A percentile compares a stretch with the other conserved stretches of the same genome.
phyloP scores from a whole-genome alignment of 2,888 invertebrate genomes.

The Allacma fusca region DNA sequence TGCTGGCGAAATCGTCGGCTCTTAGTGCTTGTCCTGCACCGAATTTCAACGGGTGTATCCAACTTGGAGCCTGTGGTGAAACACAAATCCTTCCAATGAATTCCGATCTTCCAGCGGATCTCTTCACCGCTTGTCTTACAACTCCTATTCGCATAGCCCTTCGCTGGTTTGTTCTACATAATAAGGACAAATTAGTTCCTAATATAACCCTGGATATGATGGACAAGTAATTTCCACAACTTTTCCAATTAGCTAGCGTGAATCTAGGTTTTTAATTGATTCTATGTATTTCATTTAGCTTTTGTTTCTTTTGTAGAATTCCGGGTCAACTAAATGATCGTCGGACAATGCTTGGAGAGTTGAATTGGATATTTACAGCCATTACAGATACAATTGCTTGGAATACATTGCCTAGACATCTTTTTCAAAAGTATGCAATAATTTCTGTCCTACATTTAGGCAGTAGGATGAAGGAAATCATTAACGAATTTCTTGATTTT shows the following conservation, averaged over 20 bases:
- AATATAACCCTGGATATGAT: slow-evolving; percentile 83
- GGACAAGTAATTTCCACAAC: slow-evolving; percentile 76
- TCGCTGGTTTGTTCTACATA: slow-evolving; percentile 91
- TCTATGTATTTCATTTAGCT: background rate
- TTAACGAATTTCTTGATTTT: too few species aligned
- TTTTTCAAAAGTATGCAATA: slow-evolving; percentile 54
- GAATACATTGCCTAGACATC: slow-evolving; percentile 81
- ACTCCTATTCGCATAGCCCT: slow-evolving; percentile 97
- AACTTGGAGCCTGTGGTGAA: slow-evolving; percentile 94
- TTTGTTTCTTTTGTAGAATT: slow-evolving; percentile 71
- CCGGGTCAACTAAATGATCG: slow-evolving; percentile 94
- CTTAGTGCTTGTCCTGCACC: slow-evolving; percentile 60
- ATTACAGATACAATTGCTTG: slow-evolving; percentile 99
- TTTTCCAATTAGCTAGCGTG: background rate
- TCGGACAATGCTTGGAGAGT: slow-evolving; percentile 95
- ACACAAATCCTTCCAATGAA: slow-evolving; percentile 95
- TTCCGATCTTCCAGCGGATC: slow-evolving; percentile 94
- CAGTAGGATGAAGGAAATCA: background rate
- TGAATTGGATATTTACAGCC: slow-evolving; percentile 99
- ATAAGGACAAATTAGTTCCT: slow-evolving; percentile 81
- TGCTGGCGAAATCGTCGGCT: slow-evolving; percentile 54
- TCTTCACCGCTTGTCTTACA: slow-evolving; percentile 97
- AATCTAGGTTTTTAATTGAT: too few species aligned
- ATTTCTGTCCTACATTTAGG: too few species aligned
- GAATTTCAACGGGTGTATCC: slow-evolving; percentile 87